phyloP scores from a whole-genome alignment of 2,888 invertebrate species.

The Mythimna ferrago region DNA sequence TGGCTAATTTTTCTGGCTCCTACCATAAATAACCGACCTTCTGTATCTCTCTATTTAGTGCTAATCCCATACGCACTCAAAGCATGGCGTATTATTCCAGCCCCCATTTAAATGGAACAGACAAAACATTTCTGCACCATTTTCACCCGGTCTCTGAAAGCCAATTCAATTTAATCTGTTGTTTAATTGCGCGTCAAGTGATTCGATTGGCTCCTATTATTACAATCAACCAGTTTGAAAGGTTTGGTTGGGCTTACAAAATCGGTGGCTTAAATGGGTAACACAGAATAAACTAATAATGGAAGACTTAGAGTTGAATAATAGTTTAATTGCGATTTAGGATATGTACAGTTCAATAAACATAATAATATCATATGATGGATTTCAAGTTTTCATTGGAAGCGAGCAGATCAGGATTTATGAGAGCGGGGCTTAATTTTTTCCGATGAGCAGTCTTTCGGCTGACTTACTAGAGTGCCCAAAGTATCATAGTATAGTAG shows the following conservation, averaged over 20 bases:
- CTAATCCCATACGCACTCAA: neutral
- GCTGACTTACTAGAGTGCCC: no score
- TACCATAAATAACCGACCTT: neutral
- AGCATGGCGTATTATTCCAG: slow-evolving; percentile 13
- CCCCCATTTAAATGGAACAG: slow-evolving; percentile 12
- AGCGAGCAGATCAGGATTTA: no score
- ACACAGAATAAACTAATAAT: neutral
- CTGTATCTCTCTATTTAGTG: neutral
- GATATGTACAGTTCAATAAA: neutral
- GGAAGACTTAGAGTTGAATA: neutral
- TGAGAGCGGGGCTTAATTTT: no score
- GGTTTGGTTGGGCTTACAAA: neutral
- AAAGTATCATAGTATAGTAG: no score
- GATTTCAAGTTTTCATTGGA: neutral
- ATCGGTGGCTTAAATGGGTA: neutral
- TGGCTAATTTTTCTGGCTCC: no score
- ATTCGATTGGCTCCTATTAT: slow-evolving; percentile 29
- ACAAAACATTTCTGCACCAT: slow-evolving; percentile 35
- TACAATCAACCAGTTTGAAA: slow-evolving; percentile 19
- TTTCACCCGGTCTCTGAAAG: slow-evolving; percentile 27
- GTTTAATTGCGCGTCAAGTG: slow-evolving; percentile 29
- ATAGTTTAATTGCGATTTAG: neutral
- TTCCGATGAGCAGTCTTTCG: no score
- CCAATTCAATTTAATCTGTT: slow-evolving; percentile 25
- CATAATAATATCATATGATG: neutral